phyloP scores from a whole-genome alignment of 2,113 vertebrate species.

The Gallinago undulata region DNA sequence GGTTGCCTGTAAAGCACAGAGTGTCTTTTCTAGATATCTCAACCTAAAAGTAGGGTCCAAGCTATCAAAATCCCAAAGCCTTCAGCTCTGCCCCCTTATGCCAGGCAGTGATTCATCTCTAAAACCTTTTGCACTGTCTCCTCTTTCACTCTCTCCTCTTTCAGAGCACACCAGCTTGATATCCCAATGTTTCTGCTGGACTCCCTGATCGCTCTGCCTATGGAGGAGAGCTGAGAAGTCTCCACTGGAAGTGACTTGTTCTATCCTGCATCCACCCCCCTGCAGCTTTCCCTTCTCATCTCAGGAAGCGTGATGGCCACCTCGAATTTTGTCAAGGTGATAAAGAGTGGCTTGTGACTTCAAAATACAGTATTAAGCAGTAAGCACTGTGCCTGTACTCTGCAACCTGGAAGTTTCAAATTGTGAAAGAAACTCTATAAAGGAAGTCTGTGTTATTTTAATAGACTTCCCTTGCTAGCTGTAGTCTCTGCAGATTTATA shows the following conservation, averaged over 20 bases:
- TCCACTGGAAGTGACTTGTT: not conserved
- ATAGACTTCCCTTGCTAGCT: not conserved
- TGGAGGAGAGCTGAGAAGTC: not conserved
- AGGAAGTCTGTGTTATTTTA: not conserved
- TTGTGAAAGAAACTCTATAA: not conserved
- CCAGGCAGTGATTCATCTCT: not conserved
- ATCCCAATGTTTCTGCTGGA: not conserved
- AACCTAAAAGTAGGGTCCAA: not conserved
- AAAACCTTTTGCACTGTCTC: not conserved
- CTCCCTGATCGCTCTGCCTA: not conserved
- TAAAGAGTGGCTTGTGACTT: not conserved
- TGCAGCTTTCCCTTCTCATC: not conserved
- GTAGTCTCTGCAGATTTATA: slow-evolving; percentile 26
- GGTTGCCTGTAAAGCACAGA: not conserved
- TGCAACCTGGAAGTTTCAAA: not conserved
- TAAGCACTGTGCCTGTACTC: not conserved
- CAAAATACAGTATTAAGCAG: not conserved
- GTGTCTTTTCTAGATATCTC: not conserved
- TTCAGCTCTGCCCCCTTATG: not conserved
- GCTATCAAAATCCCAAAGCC: not conserved
- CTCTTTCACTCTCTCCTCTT: not conserved
- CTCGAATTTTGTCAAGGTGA: not conserved
- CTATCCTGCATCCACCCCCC: not conserved
- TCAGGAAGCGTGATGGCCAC: not conserved
- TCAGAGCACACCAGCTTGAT: not conserved